Conservation (phyloP, 2,888 invertebrate species). For the Selenia dentaria region DNA sequence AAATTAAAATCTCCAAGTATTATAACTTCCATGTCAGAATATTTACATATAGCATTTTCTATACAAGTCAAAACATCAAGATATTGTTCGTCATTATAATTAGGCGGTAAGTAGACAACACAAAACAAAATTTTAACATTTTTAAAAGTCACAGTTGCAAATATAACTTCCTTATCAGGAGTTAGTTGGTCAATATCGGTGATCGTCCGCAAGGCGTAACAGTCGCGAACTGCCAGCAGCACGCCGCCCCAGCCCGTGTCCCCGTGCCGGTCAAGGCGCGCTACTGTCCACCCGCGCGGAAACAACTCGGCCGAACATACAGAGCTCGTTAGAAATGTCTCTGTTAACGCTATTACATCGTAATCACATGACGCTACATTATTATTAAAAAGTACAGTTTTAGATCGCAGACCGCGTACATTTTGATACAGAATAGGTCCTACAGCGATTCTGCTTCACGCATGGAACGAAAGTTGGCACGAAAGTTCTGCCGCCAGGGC, state of each 20-base stretch:
- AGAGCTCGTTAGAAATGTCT: neutral
- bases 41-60: too few species aligned
- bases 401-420: neutral
- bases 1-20: too few species aligned
- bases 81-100: too few species aligned
- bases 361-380: neutral
- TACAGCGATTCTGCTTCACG: neutral
- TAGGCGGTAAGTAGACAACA: too few species aligned
- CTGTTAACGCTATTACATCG: neutral
- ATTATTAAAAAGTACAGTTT: neutral
- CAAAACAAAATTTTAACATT: too few species aligned
- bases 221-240: neutral
- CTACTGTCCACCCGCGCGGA: neutral
- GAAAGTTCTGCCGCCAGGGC: neutral
- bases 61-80: too few species aligned
- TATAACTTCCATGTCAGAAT: too few species aligned
- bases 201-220: too few species aligned
- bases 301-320: neutral
- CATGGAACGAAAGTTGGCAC: neutral
- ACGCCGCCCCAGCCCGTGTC: neutral
- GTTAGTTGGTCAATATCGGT: too few species aligned
- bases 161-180: too few species aligned
- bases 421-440: neutral
- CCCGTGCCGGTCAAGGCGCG: neutral
- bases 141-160: too few species aligned